These are phyloP conservation scores for Ephestia elutella DNA, from an alignment of 1,140 invertebrate species.

Conservation along the genomic window DNA sequence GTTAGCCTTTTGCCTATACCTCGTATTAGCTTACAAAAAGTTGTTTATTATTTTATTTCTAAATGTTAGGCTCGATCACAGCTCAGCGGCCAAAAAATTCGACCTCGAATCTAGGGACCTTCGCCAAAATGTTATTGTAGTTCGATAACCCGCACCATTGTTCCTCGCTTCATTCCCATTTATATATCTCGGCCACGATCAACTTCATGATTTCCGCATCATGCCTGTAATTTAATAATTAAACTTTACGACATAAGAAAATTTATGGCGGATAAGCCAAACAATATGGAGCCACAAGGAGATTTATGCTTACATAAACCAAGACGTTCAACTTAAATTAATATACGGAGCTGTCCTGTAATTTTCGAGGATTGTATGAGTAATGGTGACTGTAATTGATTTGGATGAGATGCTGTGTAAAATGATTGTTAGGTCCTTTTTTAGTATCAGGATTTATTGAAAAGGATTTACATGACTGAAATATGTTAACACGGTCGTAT, in stretches of 20 bases:
- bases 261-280: conserved; percentile 29
- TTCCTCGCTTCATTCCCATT: conserved; percentile 59
- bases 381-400: background rate
- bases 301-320: conserved; percentile 24
- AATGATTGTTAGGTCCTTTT: background rate
- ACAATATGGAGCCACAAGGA: conserved; percentile 10
- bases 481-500: background rate
- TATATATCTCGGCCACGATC: conserved; percentile 58
- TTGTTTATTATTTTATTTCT: too few relatives aligned
- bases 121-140: conserved; percentile 66
- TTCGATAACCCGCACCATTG: conserved; percentile 63
- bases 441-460: too few relatives aligned
- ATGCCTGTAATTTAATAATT: conserved; percentile 57
- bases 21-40: too few relatives aligned
- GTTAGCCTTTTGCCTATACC: too few relatives aligned
- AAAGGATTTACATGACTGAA: too few relatives aligned
- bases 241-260: conserved; percentile 39
- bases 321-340: conserved; percentile 18
- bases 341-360: conserved; percentile 6
- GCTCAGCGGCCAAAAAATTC: conserved; percentile 7
- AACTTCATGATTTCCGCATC: conserved; percentile 61
- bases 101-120: conserved; percentile 64
- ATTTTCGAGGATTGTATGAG: background rate
- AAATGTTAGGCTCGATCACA: background rate
- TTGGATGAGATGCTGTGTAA: background rate